Conservation (phyloP, 2,113 vertebrate genomes). For the Myanophis thanlyinensis region DNA sequence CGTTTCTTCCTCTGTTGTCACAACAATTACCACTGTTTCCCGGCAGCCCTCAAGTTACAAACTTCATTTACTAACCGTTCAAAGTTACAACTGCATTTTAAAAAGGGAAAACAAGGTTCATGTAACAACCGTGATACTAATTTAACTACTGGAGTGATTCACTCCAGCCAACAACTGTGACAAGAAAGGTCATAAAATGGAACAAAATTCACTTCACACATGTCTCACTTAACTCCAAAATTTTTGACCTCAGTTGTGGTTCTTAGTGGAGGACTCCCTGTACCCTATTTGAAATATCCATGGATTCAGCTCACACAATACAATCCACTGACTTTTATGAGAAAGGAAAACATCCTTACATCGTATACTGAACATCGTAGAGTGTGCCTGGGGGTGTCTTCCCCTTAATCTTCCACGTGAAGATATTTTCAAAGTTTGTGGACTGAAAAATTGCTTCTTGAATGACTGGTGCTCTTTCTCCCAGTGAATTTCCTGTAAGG, state of each 20-base stretch:
- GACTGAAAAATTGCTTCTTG: slow-evolving; percentile 63
- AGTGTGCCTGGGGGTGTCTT: slow-evolving; percentile 34
- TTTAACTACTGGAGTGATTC: no score
- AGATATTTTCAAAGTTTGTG: slow-evolving; percentile 75
- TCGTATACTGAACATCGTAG: slow-evolving; percentile 73
- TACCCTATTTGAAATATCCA: neutral
- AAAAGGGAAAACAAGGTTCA: no score
- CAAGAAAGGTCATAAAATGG: no score
- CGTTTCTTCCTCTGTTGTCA: neutral
- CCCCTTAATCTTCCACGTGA: slow-evolving; percentile 57
- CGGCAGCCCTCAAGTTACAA: no score
- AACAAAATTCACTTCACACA: no score
- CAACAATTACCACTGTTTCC: neutral
- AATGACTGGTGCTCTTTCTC: slow-evolving; percentile 46
- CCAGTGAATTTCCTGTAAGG: slow-evolving; percentile 27
- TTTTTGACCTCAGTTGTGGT: no score
- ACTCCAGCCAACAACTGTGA: no score
- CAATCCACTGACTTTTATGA: neutral
- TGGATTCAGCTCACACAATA: neutral
- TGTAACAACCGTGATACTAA: no score
- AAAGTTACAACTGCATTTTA: no score
- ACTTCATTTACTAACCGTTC: no score
- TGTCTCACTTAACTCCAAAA: no score
- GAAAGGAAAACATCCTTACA: slow-evolving; percentile 40
- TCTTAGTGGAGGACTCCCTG: no score